These are phyloP conservation scores for Drosophila prosaltans DNA, from an alignment of 1,140 invertebrate genomes.

Conservation along the genomic window DNA sequence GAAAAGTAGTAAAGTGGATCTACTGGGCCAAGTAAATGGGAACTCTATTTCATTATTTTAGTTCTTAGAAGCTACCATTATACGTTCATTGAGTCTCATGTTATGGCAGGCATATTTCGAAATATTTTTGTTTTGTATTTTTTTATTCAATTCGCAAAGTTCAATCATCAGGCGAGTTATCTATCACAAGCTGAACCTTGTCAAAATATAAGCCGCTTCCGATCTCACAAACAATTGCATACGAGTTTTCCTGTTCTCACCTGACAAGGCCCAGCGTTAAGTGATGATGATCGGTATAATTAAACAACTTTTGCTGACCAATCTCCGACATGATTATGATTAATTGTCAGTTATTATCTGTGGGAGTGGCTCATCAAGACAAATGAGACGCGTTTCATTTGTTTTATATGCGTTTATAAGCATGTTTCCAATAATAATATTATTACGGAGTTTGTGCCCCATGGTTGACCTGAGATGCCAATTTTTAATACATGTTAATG, in stretches of 20 bases:
- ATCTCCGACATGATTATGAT: constrained; percentile 39
- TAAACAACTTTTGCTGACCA: constrained; percentile 26
- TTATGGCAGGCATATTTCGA: background rate
- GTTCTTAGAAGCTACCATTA: too few species aligned
- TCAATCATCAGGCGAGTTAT: background rate
- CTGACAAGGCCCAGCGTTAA: constrained; percentile 23
- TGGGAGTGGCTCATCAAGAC: constrained; percentile 61
- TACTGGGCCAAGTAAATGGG: too few species aligned
- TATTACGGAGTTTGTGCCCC: constrained; percentile 60
- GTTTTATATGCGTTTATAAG: constrained; percentile 69
- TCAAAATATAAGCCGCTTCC: constrained; percentile 28
- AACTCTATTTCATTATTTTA: too few species aligned
- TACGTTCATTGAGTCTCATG: too few species aligned
- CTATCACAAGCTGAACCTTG: constrained; percentile 1
- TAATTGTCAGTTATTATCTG: constrained; percentile 60
- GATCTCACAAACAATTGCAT: constrained; percentile 40
- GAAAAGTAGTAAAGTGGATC: too few species aligned
- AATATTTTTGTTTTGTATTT: background rate
- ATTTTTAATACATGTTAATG: background rate
- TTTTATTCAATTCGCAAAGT: background rate
- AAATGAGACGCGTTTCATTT: constrained; percentile 63
- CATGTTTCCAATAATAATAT: constrained; percentile 71
- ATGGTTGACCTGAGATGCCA: constrained; percentile 51
- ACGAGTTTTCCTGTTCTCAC: constrained; percentile 30
- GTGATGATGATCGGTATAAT: constrained; percentile 17